Evolutionary conservation across 2,113 vertebrate genomes (phyloP), one percentile per base, ranked within the genome.

Genomic region (Lagopus leucura): DNA sequence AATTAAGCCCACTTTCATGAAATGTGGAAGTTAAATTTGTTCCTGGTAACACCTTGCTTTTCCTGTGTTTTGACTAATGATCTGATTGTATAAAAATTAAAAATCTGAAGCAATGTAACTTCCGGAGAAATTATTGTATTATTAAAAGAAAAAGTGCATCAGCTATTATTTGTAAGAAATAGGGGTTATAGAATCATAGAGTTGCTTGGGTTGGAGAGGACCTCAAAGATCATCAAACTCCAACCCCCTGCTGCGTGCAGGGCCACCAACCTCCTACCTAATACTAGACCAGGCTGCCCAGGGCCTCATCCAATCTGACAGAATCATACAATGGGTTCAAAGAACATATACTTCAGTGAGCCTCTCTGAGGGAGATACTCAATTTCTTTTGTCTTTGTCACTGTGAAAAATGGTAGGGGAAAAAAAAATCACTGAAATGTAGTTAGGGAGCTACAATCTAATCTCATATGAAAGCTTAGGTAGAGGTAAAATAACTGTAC

Each of bases 301-400:
- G 11, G 48, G 48, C 48, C 21, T 24, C 48, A 50, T 50, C 48
- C 48, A 50, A 50, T 12, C 22, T 50, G 48, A 24, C 47, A 48
- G 47, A 48, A 48, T 48, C 47, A 22, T 50, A 50, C 22, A 24
- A 50, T 50, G 21, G 48, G 6, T 70, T 89, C 22, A 25, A 87
- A 88, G 38, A 88, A 52, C 22, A 43, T 32, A n/a, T 3, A 27
- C 3, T 60, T 85, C 34, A 0, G 0, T 38, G 43, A 82, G 11
- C 57, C 25, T 10, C 36, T 79, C 52, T 11, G 3, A 78, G 50
- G 47, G 42, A 86, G n/a, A 28, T 48, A 48, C 19, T 40, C 73
- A 66, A 55, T 92, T 92, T 50, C 50, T 93, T 93, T n/a, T 45
- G 89, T 87, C 11, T 57, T 92, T 93, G 60, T 84, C 13, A 4